These are phyloP conservation scores for Meteorus cinctellus DNA, from an alignment of 2,888 invertebrate species.

Conservation along the genomic window DNA sequence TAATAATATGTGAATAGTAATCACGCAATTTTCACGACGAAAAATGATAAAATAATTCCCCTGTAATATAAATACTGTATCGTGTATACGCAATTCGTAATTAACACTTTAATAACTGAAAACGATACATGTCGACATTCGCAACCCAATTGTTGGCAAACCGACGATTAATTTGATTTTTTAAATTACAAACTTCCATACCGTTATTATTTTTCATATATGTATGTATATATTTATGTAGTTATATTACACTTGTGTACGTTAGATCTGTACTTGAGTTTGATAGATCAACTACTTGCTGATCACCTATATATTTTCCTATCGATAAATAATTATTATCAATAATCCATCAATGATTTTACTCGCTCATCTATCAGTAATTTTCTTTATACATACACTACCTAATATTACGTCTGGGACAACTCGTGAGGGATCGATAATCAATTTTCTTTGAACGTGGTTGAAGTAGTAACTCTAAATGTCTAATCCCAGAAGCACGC, in stretches of 20 bases:
- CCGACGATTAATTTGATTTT: slow-evolving; percentile 49
- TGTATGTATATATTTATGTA: slow-evolving; percentile 3
- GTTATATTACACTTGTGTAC: background rate
- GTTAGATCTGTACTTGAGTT: background rate
- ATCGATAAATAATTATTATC: slow-evolving; percentile 10
- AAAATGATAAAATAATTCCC: background rate
- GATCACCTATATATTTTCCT: slow-evolving; percentile 7
- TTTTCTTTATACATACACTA: slow-evolving; percentile 18
- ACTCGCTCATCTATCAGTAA: background rate
- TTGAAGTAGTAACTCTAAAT: slow-evolving; percentile 29
- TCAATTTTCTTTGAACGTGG: slow-evolving; percentile 23
- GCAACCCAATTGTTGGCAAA: slow-evolving; percentile 21
- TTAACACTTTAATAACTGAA: slow-evolving; percentile 26
- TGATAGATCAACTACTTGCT: background rate
- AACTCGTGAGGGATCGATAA: slow-evolving; percentile 32
- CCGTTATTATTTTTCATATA: slow-evolving; percentile 3
- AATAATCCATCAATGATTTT: slow-evolving; percentile 25
- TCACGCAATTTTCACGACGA: background rate
- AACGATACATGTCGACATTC: slow-evolving; percentile 23
- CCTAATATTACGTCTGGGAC: slow-evolving; percentile 8
- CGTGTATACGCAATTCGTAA: slow-evolving; percentile 19
- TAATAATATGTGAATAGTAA: background rate
- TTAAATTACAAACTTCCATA: slow-evolving; percentile 49
- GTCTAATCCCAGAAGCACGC: slow-evolving; percentile 24
- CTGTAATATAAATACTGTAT: background rate